A percentile compares a stretch with the other conserved stretches of the same genome.
phyloP scores from a whole-genome alignment of 2,113 vertebrate genomes.

The Grantiella picta region DNA sequence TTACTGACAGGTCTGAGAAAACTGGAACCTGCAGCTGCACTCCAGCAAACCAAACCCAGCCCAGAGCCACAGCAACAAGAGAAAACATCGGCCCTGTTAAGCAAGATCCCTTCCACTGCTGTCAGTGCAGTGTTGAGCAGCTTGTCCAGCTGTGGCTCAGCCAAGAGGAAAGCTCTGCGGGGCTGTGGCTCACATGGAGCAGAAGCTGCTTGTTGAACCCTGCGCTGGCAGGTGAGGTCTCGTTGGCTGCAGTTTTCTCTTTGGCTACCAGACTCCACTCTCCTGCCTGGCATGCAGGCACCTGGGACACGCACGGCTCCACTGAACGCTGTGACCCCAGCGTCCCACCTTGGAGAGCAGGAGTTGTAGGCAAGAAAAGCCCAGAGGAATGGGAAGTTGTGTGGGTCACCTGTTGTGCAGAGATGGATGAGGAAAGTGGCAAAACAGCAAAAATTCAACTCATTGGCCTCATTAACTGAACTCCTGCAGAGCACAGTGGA shows the following conservation, averaged over 20 bases:
- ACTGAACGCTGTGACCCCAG: fast-evolving
- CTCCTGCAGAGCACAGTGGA: not conserved
- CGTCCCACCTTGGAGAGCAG: not conserved
- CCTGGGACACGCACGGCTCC: not conserved
- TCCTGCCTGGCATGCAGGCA: not conserved
- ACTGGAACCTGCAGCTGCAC: not conserved
- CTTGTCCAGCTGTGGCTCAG: not conserved
- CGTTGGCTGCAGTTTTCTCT: not conserved
- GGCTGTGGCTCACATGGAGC: not conserved
- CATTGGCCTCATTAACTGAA: not conserved
- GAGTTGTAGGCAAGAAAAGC: not conserved
- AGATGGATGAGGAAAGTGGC: not conserved
- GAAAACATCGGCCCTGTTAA: not conserved
- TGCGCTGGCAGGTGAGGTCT: not conserved
- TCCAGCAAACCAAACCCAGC: not conserved
- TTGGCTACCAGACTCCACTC: conserved; percentile 44
- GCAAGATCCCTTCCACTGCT: not conserved
- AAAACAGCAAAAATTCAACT: not conserved
- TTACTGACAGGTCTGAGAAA: not conserved
- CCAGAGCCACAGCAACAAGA: not conserved
- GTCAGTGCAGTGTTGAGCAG: fast-evolving
- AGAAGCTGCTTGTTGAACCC: not conserved
- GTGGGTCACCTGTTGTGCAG: not conserved
- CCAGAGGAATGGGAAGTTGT: not conserved
- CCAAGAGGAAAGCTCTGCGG: not conserved